Base-by-base conservation (phyloP, 2,113 vertebrate genomes). In the Laterallus jamaicensis region DNA sequence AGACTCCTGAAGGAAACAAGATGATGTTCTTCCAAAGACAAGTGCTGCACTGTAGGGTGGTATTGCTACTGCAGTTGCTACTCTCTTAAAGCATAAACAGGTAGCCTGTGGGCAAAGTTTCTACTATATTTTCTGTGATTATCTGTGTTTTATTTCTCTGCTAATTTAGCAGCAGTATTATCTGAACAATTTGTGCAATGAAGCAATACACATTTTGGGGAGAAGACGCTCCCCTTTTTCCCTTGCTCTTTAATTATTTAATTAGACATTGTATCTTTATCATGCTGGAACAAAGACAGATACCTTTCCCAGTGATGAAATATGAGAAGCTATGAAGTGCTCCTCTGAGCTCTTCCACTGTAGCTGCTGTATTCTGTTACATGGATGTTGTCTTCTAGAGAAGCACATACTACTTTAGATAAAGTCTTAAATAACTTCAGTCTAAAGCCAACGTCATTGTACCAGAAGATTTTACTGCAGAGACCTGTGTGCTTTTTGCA, bases 251-350 rank as follows among this genome's bases (percentile, higher is more conserved):
- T 24, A 78, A 5, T 82, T 81, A 32, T 47, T 62, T 84, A 54
- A 69, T 84, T 84, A 69, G 59, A 32, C 26, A 15, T 15, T 28
- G 4, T 31, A 25, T 76, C 35, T 80, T 74, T 66, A 58, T 69
- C 8, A 58, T 75, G n/a, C 54, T 63, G 11, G 16, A 78, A 64
- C 70, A 79, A 93, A 95, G 63, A 64, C 55, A 77, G 56, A 71
- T 74, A 63, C 4, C 26, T 88, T 95, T 94, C 54, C 74, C 28
- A 29, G 47, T 74, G 35, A 92, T 95, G 90, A 97, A 96, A 94
- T 93, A 95, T 67, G 94, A 91, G 95, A 88, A 88, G 47, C 42
- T 79, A 21, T 11, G 11, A 75, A 82, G 54, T 94, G 28, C n/a
- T 89, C 66, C 70, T 86, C 77, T 82, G 84, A 90, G 64, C 44